phyloP scores from a whole-genome alignment of 2,888 invertebrate genomes.

The Tricholauxania praeusta region DNA sequence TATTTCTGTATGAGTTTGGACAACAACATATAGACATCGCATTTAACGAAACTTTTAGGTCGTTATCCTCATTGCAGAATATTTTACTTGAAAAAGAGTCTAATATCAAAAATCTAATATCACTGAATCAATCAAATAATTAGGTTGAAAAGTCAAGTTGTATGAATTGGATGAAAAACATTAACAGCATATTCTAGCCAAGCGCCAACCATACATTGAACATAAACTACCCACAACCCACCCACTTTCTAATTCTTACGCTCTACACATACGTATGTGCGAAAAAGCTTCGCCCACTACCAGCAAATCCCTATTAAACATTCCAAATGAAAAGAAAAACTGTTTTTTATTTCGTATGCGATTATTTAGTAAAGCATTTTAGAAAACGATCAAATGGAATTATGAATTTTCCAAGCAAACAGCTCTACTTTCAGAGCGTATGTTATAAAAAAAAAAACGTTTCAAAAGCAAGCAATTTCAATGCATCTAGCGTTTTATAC shows the following conservation, averaged over 20 bases:
- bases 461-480: not conserved
- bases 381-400: not conserved
- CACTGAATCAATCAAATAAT: too few relatives aligned
- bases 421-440: conserved; percentile 31
- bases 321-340: conserved; percentile 18
- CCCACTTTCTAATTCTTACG: conserved; percentile 16
- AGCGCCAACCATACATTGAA: too few relatives aligned
- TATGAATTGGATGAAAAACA: too few relatives aligned
- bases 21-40: too few relatives aligned
- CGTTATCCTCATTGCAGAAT: too few relatives aligned
- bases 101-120: too few relatives aligned
- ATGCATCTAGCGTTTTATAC: conserved; percentile 1
- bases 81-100: too few relatives aligned
- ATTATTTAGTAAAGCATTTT: too few relatives aligned
- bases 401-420: not conserved
- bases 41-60: too few relatives aligned
- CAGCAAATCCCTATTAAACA: not conserved
- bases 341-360: not conserved
- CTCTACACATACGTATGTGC: not conserved
- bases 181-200: too few relatives aligned
- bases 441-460: conserved; percentile 1
- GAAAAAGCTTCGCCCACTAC: not conserved
- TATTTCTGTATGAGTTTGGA: too few relatives aligned
- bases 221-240: not conserved
- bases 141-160: too few relatives aligned